Evolutionary conservation across 2,113 vertebrate species (phyloP), one percentile per base, ranked within the genome.

Genomic region (Notothenia coriiceps): DNA sequence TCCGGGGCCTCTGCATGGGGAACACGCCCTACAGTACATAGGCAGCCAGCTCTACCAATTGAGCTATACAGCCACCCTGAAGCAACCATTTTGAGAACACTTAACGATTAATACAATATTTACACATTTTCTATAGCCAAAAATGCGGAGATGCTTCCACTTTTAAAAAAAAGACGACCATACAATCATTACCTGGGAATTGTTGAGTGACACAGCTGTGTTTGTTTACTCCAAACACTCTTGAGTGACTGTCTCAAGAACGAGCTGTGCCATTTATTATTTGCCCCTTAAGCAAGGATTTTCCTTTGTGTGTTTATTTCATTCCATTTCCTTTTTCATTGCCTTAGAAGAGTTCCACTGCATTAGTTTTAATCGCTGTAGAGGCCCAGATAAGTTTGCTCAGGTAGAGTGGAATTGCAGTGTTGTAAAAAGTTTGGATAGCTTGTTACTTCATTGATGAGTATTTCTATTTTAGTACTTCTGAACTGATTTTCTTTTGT

Each of bases 321-420:
- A 66, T 70, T 56, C 49, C 69, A 57, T 80, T 71, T 72, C 9
- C 35, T 46, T 66, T 65, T 83, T 67, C 54, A 59, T 67, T 60
- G 49, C 40, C 60, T 44, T 4, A 33, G 40, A 52, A 6, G 59
- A 14, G 22, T 13, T 78, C 70, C 70, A 57, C 70, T 71, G 77
- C 77, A 84, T 87, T 84, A 50, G 74, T 61, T 66, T 78, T 70
- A 74, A 74, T 51, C 13, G 65, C 64, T 47, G 29, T 60, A 55
- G 63, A 62, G 40, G 52, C 20, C 10, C 33, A 15, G 54, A 73
- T 60, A 66, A 10, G 10, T 55, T 73, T 77, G 22, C 54, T 35
- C 35, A 73, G 43, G 70, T 51, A 66, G 9, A 49, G 25, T 57
- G 18, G 22, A 71, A 44, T 18, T 74, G 49, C 65, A 44, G 44